A percentile compares a stretch with the other conserved stretches of the same genome.
Evolutionary conservation across 2,888 invertebrate species (phyloP).

Genomic region (Hedya salicella): DNA sequence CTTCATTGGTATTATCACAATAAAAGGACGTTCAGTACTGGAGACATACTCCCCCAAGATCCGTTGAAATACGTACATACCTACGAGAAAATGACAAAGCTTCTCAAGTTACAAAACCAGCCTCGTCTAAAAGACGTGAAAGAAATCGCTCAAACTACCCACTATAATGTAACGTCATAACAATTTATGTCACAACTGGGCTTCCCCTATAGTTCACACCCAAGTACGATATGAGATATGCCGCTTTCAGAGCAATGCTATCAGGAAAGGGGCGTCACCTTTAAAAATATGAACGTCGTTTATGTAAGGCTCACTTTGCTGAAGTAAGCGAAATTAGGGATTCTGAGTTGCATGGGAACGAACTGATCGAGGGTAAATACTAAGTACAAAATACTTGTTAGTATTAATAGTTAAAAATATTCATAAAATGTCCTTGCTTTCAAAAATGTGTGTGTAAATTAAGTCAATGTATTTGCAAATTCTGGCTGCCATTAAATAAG

Average conservation of each 20-base stretch:
- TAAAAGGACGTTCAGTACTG: too few relatives aligned
- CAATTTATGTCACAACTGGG: conserved; percentile 38
- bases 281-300: conserved; percentile 44
- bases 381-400: conserved; percentile 20
- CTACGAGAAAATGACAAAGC: not conserved
- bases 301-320: conserved; percentile 41
- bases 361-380: conserved; percentile 2
- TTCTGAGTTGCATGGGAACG: conserved; percentile 14
- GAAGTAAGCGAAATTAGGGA: conserved; percentile 41
- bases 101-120: conserved; percentile 14
- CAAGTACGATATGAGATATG: conserved; percentile 38
- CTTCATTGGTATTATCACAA: too few relatives aligned
- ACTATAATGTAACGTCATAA: conserved; percentile 40
- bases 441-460: too few relatives aligned
- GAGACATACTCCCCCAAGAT: too few relatives aligned
- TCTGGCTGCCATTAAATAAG: too few relatives aligned
- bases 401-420: not conserved
- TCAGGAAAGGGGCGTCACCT: conserved; percentile 43
- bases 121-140: conserved; percentile 16
- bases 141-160: conserved; percentile 28
- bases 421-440: too few relatives aligned
- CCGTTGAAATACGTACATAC: too few relatives aligned
- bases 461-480: too few relatives aligned
- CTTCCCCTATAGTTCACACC: conserved; percentile 40
- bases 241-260: conserved; percentile 42